Conservation (phyloP, 1,140 invertebrate genomes). For the Chironomus striatipennis region DNA sequence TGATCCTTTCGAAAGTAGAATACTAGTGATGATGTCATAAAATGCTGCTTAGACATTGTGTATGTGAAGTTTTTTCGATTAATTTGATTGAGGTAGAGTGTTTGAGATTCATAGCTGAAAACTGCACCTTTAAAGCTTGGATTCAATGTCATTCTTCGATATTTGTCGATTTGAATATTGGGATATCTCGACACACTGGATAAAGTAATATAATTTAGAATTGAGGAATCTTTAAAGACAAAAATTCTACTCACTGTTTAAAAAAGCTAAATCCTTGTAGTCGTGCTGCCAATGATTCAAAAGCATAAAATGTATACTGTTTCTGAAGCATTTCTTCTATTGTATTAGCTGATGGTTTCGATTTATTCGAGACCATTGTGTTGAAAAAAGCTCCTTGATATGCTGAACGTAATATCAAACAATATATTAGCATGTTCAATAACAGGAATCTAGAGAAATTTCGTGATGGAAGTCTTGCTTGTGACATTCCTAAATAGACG, state of each 20-base stretch:
- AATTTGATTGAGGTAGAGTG: neutral
- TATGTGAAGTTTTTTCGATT: neutral
- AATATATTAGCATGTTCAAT: neutral
- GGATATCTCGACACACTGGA: neutral
- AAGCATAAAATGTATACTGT: neutral
- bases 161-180: neutral
- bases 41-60: neutral
- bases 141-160: neutral
- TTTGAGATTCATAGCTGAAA: neutral
- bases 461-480: neutral
- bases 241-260: neutral
- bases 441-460: neutral
- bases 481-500: neutral
- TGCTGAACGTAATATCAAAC: neutral
- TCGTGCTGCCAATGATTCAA: neutral
- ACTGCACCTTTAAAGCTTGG: neutral
- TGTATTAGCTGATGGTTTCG: neutral
- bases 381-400: neutral
- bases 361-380: neutral
- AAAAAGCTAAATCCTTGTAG: neutral
- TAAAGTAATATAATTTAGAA: too few relatives aligned
- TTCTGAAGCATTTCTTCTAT: neutral
- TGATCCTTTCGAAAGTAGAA: neutral
- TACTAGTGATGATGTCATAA: neutral
- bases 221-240: too few relatives aligned